Evolutionary conservation across 2,797 vertebrate genomes (phyloP).

Genomic region (Scomberomorus guttatus): DNA sequence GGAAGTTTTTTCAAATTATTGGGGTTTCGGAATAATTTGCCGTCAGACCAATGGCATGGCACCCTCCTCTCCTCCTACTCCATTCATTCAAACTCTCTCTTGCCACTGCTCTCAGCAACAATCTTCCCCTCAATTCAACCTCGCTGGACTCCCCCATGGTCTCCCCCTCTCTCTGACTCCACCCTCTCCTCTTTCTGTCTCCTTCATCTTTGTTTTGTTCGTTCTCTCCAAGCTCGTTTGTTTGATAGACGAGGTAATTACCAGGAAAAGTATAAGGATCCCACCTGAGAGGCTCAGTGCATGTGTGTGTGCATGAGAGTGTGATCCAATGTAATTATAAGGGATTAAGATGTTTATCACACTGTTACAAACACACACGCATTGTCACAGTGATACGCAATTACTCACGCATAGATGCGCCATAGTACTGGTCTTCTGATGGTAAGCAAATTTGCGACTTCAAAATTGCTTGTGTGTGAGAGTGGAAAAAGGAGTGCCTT

Average conservation of each 20-base stretch:
- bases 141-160: neutral
- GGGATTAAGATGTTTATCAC: slow-evolving; percentile 79
- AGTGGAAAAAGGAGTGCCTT: neutral
- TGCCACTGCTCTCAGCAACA: neutral
- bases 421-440: neutral
- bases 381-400: slow-evolving; percentile 5
- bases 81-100: slow-evolving; percentile 23
- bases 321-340: slow-evolving; percentile 73
- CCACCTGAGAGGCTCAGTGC: slow-evolving; percentile 67
- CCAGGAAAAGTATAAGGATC: slow-evolving; percentile 61
- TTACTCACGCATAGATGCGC: slow-evolving; percentile 13
- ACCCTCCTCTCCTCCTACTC: slow-evolving; percentile 21
- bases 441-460: slow-evolving; percentile 11
- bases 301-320: slow-evolving; percentile 41
- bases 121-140: slow-evolving; percentile 14
- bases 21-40: too few relatives aligned
- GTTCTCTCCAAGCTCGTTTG: slow-evolving; percentile 53
- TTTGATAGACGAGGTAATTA: slow-evolving; percentile 76
- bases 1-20: too few relatives aligned
- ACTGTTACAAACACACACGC: neutral
- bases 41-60: too few relatives aligned
- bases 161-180: neutral
- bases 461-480: slow-evolving; percentile 6
- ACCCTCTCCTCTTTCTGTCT: slow-evolving; percentile 6
- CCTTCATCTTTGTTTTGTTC: slow-evolving; percentile 28